Percentiles rank a stretch among this genome's conserved stretches.
phyloP scores from a whole-genome alignment of 2,888 invertebrate species.

The Zootermopsis nevadensis region DNA sequence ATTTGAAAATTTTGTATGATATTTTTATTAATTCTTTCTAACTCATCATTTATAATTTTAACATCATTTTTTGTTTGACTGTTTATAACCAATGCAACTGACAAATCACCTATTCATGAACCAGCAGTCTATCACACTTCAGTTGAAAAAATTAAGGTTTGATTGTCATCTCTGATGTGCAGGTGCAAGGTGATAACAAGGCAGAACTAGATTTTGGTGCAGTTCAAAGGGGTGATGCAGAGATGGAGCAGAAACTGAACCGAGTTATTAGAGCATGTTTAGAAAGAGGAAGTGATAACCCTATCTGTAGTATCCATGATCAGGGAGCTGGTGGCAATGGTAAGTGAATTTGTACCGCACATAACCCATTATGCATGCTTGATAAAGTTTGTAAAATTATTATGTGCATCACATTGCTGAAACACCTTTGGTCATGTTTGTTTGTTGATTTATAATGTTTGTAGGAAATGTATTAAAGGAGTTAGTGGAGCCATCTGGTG shows the following conservation, averaged over 20 bases:
- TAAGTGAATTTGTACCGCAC: slow-evolving; percentile 53
- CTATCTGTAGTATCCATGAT: slow-evolving; percentile 96
- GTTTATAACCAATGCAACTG: too few species aligned
- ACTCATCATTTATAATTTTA: too few species aligned
- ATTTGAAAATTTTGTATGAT: too few species aligned
- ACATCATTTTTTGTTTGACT: too few species aligned
- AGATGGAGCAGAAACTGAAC: slow-evolving; percentile 98
- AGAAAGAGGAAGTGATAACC: slow-evolving; percentile 84
- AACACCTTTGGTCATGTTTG: too few species aligned
- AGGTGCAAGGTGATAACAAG: slow-evolving; percentile 89
- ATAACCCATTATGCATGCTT: too few species aligned
- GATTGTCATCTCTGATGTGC: neutral
- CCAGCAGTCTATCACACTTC: neutral
- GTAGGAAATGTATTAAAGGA: slow-evolving; percentile 96
- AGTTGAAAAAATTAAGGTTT: neutral
- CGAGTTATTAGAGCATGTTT: slow-evolving; percentile 92
- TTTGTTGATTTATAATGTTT: neutral
- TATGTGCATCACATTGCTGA: too few species aligned
- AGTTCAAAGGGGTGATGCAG: slow-evolving; percentile 95
- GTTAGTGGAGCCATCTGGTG: slow-evolving; percentile 94
- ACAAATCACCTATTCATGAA: too few species aligned
- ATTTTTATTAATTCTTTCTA: too few species aligned
- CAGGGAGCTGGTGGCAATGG: slow-evolving; percentile 99
- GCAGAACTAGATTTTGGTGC: slow-evolving; percentile 94
- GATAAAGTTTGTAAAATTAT: too few species aligned